Conservation (phyloP, 2,113 vertebrate genomes). For the Benitochromis conjunctus region DNA sequence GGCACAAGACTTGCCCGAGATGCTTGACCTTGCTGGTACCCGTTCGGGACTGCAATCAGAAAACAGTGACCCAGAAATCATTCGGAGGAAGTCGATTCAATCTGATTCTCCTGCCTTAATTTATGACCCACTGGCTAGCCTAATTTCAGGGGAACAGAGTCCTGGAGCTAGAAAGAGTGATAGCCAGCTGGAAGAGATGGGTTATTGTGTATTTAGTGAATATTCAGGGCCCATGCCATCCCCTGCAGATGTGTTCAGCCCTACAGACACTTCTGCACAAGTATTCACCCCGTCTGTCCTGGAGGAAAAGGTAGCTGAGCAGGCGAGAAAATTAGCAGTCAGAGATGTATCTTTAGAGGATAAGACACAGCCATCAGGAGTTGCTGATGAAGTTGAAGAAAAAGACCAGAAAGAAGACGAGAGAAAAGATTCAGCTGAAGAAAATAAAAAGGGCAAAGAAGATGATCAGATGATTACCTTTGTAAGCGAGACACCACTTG, state of each 20-base stretch:
- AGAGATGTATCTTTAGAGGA: slow-evolving; percentile 60
- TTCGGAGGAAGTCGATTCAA: slow-evolving; percentile 79
- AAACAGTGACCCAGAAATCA: slow-evolving; percentile 80
- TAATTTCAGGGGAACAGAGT: slow-evolving; percentile 79
- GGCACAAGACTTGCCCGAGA: slow-evolving; percentile 93
- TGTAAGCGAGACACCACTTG: slow-evolving; percentile 8
- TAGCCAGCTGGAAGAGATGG: slow-evolving; percentile 91
- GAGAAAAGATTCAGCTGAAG: slow-evolving; percentile 26
- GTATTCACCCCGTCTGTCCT: slow-evolving; percentile 69
- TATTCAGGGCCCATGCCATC: slow-evolving; percentile 96
- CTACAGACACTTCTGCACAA: slow-evolving; percentile 61
- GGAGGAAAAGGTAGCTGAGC: slow-evolving; percentile 70
- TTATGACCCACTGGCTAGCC: slow-evolving; percentile 74
- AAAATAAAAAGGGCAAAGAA: slow-evolving; percentile 38
- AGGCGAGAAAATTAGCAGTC: slow-evolving; percentile 61
- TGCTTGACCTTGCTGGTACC: slow-evolving; percentile 91
- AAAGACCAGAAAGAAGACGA: slow-evolving; percentile 17
- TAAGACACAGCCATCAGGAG: slow-evolving; percentile 3
- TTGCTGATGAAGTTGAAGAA: slow-evolving; percentile 8
- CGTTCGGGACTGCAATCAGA: slow-evolving; percentile 87
- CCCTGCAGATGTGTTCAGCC: slow-evolving; percentile 82
- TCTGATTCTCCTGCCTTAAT: slow-evolving; percentile 71
- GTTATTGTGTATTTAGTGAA: slow-evolving; percentile 98
- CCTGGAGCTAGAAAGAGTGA: slow-evolving; percentile 82
- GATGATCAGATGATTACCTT: slow-evolving; percentile 4